These are phyloP conservation scores for Malacoraja senta DNA, from an alignment of 2,797 vertebrate species.

Conservation along the genomic window DNA sequence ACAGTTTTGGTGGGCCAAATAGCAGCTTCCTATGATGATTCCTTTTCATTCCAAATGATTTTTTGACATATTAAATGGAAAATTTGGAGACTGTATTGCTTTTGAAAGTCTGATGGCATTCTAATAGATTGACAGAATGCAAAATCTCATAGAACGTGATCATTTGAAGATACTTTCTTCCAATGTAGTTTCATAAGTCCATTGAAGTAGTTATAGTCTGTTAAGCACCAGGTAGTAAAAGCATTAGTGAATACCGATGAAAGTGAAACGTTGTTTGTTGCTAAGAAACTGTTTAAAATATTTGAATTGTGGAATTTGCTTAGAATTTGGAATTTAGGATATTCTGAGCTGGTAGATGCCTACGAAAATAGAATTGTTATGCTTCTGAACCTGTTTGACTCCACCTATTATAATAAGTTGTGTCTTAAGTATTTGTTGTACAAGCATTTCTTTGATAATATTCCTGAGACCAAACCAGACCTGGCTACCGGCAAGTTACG, in stretches of 20 bases:
- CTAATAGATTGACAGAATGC: neutral
- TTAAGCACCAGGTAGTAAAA: neutral
- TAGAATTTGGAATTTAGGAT: neutral
- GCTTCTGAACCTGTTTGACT: neutral
- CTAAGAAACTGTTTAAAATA: conserved; percentile 23
- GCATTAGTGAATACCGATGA: neutral
- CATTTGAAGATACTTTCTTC: neutral
- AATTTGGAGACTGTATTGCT: neutral
- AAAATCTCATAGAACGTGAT: neutral
- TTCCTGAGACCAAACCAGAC: neutral
- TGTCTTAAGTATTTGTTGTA: neutral
- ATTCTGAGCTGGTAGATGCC: too few species aligned
- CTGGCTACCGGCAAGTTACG: neutral
- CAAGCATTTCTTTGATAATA: neutral
- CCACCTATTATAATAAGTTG: neutral
- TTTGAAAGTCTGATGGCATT: neutral
- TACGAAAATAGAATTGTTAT: neutral
- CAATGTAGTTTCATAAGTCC: conserved; percentile 5
- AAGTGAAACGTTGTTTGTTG: conserved; percentile 12
- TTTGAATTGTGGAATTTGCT: conserved; percentile 3
- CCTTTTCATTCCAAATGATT: neutral
- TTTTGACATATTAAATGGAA: neutral
- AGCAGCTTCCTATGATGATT: too few species aligned
- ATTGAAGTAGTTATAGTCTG: neutral
- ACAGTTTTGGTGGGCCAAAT: too few species aligned